Conservation (phyloP, 2,888 invertebrate species). For the Ectemnius continuus region DNA sequence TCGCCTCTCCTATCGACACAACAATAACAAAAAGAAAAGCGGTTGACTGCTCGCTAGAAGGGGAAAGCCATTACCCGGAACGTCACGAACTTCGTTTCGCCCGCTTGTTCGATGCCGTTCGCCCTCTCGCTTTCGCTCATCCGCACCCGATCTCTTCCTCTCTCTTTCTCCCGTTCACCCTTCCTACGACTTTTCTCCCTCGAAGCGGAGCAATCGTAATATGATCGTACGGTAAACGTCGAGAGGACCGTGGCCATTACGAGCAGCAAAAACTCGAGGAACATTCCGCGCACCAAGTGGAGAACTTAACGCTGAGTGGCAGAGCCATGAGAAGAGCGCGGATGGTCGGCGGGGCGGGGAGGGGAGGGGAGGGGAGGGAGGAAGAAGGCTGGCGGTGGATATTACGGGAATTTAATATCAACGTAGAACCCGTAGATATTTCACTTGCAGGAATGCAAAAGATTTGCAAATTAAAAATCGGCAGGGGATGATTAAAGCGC, state of each 20-base stretch:
- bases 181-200: background rate
- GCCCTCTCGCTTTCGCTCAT: too few species aligned
- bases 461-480: conserved; percentile 17
- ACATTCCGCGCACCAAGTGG: background rate
- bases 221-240: conserved; percentile 7
- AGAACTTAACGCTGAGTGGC: background rate
- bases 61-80: background rate
- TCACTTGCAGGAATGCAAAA: conserved; percentile 23
- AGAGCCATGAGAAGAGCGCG: background rate
- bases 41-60: background rate
- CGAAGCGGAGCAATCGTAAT: conserved; percentile 1
- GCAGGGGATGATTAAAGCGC: background rate
- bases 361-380: too few species aligned
- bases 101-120: too few species aligned
- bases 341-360: too few species aligned
- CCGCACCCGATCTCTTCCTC: too few species aligned
- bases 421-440: too few species aligned
- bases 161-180: too few species aligned
- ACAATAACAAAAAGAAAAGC: conserved; percentile 1
- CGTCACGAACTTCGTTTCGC: conserved; percentile 3
- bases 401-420: conserved; percentile 4
- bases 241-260: background rate
- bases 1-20: background rate
- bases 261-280: background rate
- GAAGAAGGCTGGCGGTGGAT: background rate